Conservation (phyloP, 2,888 invertebrate species). For the Carpatolechia fugitivella region DNA sequence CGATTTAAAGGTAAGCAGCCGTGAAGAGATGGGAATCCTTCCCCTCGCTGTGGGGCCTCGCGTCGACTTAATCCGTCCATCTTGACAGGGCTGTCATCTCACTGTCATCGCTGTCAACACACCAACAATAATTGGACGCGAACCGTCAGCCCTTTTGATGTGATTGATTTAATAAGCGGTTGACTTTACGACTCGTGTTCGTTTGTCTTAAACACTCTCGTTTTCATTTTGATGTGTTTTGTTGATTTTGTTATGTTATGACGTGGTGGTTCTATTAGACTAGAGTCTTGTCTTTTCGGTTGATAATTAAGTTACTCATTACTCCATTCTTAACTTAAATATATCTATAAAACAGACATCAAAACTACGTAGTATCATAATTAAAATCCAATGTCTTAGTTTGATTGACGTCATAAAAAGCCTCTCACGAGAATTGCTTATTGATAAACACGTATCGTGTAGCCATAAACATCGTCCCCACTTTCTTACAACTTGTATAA, state of each 20-base stretch:
- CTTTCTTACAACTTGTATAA: conserved; percentile 13
- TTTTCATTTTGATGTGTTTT: background rate
- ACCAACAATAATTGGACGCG: conserved; percentile 53
- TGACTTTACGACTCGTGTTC: conserved; percentile 2
- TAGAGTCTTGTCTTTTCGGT: no score
- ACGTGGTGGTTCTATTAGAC: no score
- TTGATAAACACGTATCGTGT: conserved; percentile 14
- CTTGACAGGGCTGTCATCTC: conserved; percentile 52
- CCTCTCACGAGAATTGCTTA: conserved; percentile 8
- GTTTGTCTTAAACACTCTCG: conserved; percentile 15
- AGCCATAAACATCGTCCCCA: conserved; percentile 3
- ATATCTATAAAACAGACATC: background rate
- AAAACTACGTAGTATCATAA: conserved; percentile 5
- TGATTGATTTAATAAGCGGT: conserved; percentile 35
- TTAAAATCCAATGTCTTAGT: conserved; percentile 7
- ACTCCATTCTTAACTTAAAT: no score
- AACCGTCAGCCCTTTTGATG: conserved; percentile 40
- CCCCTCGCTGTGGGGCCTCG: conserved; percentile 51
- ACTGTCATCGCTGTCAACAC: conserved; percentile 45
- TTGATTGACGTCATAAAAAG: conserved; percentile 20
- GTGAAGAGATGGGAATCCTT: conserved; percentile 35
- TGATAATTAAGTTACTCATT: no score
- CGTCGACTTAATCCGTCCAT: conserved; percentile 52
- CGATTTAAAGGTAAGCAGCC: conserved; percentile 35
- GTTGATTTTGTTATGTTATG: no score